Conservation (phyloP, 2,888 invertebrate genomes). For the Eupithecia centaureata region DNA sequence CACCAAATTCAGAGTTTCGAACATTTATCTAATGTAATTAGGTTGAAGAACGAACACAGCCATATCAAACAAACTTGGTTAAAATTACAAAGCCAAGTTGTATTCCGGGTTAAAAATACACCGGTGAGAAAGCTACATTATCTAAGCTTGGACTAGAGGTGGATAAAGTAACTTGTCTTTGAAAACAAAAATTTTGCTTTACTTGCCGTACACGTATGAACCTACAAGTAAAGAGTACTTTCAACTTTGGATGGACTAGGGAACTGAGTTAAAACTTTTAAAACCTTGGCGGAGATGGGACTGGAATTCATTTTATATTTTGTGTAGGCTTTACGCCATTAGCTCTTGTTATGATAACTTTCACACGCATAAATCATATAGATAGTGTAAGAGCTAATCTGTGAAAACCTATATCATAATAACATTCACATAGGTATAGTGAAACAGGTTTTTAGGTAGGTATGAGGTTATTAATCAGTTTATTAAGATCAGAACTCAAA, state of each 20-base stretch:
- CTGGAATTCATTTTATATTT: neutral
- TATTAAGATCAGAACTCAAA: neutral
- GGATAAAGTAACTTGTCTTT: conserved; percentile 6
- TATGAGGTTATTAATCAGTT: neutral
- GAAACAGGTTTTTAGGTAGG: neutral
- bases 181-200: conserved; percentile 9
- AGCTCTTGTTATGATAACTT: neutral
- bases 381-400: neutral
- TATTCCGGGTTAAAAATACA: conserved; percentile 2
- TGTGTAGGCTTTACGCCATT: neutral
- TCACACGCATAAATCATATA: neutral
- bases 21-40: neutral
- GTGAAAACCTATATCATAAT: neutral
- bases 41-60: neutral
- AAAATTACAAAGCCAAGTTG: neutral
- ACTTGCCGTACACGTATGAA: conserved; percentile 13
- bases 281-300: neutral
- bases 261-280: conserved; percentile 12
- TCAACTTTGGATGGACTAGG: neutral
- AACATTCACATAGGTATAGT: neutral
- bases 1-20: neutral
- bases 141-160: neutral
- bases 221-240: conserved; percentile 5
- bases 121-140: neutral
- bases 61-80: neutral